A percentile compares a stretch with the other conserved stretches of the same genome.
Evolutionary conservation across 2,888 invertebrate species (phyloP).

Genomic region (Trissolcus brochymenae): DNA sequence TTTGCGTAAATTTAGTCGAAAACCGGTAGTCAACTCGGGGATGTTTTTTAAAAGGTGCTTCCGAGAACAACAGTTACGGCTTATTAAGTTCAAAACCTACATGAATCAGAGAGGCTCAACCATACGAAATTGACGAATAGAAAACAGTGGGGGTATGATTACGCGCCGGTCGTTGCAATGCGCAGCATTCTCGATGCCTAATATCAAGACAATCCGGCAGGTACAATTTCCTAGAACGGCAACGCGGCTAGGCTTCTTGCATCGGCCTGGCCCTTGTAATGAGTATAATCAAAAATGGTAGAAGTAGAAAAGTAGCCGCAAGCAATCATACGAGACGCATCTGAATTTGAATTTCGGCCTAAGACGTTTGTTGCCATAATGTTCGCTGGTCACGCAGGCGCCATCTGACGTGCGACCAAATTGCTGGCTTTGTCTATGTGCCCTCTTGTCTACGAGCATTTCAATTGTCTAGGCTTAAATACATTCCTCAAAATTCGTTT

Average conservation of each 20-base stretch:
- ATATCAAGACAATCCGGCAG: conserved; percentile 45
- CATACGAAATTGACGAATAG: conserved; percentile 38
- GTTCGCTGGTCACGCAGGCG: conserved; percentile 73
- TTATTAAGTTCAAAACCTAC: conserved; percentile 43
- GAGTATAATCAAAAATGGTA: conserved; percentile 74
- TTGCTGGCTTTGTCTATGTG: conserved; percentile 63
- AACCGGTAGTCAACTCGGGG: conserved; percentile 2
- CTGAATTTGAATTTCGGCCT: conserved; percentile 72
- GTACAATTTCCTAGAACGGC: conserved; percentile 44
- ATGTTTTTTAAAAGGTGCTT: neutral
- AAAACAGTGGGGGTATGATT: conserved; percentile 42
- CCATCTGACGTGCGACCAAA: conserved; percentile 74
- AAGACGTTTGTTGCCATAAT: conserved; percentile 66
- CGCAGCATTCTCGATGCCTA: conserved; percentile 37
- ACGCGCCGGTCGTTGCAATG: conserved; percentile 32
- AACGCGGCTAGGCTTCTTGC: conserved; percentile 51
- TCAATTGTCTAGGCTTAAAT: conserved; percentile 58
- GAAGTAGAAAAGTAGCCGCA: conserved; percentile 70
- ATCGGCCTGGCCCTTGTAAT: conserved; percentile 62
- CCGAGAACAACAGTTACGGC: conserved; percentile 29
- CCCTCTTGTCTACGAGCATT: conserved; percentile 60
- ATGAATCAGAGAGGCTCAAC: conserved; percentile 28
- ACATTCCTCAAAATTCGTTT: conserved; percentile 12
- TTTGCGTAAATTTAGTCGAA: neutral
- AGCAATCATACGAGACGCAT: conserved; percentile 67